Base-by-base conservation (phyloP, 2,797 vertebrate species). In the Pangasius macronema region DNA sequence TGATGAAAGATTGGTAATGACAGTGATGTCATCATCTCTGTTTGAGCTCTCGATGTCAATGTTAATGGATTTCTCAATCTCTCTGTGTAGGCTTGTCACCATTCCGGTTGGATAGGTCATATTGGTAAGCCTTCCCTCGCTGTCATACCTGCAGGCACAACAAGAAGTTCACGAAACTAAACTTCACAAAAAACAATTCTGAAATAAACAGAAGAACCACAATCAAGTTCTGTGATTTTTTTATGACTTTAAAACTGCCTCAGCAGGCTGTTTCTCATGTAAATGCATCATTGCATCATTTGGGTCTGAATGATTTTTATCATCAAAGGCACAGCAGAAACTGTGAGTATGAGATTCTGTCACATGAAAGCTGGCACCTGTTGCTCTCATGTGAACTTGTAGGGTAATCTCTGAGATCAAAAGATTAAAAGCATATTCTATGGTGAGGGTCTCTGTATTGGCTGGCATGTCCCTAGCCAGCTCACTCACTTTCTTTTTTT, bases 11-110 rank as follows among this genome's bases (percentile, higher is more conserved):
- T 99, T 99, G 93, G 99, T 99, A 94, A 99, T 98, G 92, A 99
- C 98, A 0, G 98, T 99, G 94, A 99, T 97, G 20, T 99, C 99
- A 39, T 99, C 99, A 61, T 99, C 98, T 84, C 98, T 95, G 94
- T 98, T 98, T 89, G 99, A 99, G 94, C 98, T 99, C 95, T 99
- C 98, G 7, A 99, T 98, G 95, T 99, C 98, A 76, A 99, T 98
- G 94, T 98, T 99, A 96, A 99, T 99, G 91, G 98, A 99, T 90
- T 98, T 98, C 90, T 99, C 98, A 89, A 99, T 99, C 93, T 99
- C 98, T 39, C 98, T 95, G 94, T 99, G 99, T 90, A 99, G 96
- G 90, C 98, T 99, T 79, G 97, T 99, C 91, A 99, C 99, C 96
- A 98, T 97, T 89, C 99, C 99, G 0, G 98, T 99, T 67, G 99